Evolutionary conservation across 2,888 invertebrate genomes (phyloP).

Genomic region (Oxycera nigricornis): DNA sequence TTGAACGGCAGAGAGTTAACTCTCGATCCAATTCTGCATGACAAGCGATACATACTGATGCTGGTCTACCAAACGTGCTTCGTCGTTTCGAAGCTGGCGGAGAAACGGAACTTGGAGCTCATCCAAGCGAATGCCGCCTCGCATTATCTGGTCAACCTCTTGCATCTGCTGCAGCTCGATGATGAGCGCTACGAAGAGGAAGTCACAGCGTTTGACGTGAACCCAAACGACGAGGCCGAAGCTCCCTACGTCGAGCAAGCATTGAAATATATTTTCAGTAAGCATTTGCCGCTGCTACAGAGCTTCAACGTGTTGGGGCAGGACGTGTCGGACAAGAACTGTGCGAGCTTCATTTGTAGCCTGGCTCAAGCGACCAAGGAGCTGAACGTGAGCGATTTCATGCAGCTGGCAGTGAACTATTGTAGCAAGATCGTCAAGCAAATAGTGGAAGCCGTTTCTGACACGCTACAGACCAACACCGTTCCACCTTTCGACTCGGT

Average conservation of each 20-base stretch:
- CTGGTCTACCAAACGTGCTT: constrained; percentile 56
- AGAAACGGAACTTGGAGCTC: constrained; percentile 50
- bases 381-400: constrained; percentile 50
- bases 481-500: constrained; percentile 46
- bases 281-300: constrained; percentile 53
- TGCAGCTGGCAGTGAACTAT: constrained; percentile 53
- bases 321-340: constrained; percentile 51
- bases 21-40: constrained; percentile 51
- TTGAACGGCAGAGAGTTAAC: constrained; percentile 51
- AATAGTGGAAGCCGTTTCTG: constrained; percentile 51
- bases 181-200: not conserved
- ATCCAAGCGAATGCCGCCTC: constrained; percentile 45
- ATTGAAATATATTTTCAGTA: constrained; percentile 57
- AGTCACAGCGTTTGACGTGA: constrained; percentile 44
- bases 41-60: constrained; percentile 55
- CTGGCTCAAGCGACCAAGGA: constrained; percentile 52
- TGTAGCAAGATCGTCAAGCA: constrained; percentile 56
- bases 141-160: constrained; percentile 36
- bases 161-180: constrained; percentile 18
- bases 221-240: constrained; percentile 51
- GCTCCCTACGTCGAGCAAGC: constrained; percentile 50
- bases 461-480: constrained; percentile 38
- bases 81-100: constrained; percentile 51
- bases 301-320: constrained; percentile 52
- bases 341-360: constrained; percentile 53